Evolutionary conservation across 2,113 vertebrate genomes (phyloP).

Genomic region (Crotophaga sulcirostris): DNA sequence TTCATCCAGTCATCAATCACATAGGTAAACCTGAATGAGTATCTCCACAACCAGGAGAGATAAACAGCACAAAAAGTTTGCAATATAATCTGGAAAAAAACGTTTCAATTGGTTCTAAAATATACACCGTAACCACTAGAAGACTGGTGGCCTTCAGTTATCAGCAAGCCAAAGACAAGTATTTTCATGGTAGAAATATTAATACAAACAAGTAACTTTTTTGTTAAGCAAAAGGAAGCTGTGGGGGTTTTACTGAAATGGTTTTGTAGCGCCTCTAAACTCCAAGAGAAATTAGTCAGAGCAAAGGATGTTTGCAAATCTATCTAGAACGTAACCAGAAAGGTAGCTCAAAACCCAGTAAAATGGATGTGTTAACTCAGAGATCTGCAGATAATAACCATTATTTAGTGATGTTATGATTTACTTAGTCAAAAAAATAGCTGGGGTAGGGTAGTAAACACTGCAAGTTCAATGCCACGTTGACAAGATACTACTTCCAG

Average conservation of each 20-base stretch:
- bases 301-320: background rate
- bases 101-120: background rate
- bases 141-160: background rate
- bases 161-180: background rate
- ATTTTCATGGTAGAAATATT: background rate
- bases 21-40: background rate
- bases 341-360: background rate
- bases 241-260: background rate
- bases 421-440: background rate
- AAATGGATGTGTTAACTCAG: background rate
- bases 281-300: background rate
- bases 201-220: background rate
- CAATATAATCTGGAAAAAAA: accelerated
- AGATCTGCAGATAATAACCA: background rate
- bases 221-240: background rate
- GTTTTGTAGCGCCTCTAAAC: background rate
- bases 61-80: background rate
- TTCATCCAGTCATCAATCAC: background rate
- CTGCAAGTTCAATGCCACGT: background rate
- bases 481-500: background rate
- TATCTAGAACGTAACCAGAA: background rate
- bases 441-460: background rate
- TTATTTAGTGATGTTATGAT: background rate
- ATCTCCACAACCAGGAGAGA: background rate
- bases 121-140: background rate